Base-by-base conservation (phyloP, 2,113 vertebrate species). In the Eupsittula cactorum region DNA sequence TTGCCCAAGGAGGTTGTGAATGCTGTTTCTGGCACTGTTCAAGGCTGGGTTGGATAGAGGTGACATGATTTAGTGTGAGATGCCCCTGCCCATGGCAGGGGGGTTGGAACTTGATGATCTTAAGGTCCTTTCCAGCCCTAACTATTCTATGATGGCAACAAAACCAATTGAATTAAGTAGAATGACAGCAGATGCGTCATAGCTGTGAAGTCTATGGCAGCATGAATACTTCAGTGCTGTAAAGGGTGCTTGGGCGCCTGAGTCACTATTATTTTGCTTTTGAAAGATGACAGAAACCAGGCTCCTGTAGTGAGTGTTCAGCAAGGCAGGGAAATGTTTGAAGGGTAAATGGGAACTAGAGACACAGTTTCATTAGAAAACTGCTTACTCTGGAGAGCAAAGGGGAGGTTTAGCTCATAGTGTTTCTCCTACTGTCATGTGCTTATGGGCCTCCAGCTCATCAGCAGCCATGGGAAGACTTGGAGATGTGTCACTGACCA, bases 361-460 rank as follows among this genome's bases (percentile, higher is more conserved):
- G 65, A 13, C 17, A 19, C 14, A 47, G 0, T 69, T 88, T 62
- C 49, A 5, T 42, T 49, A 33, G 71, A 35, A 71, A 82, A 19
- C 5, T 88, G 27, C 19, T 18, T 59, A 0, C 47, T 29, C 57
- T 85, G 75, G 59, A 73, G 63, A 80, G 82, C 15, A 25, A 24
- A 88, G 67, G 33, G 25, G 42, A 73, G 39, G 41, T 9, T 42
- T 41, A 46, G 39, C 75, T 88, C 7, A 3, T 59, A 75, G n/a
- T 39, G 1, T 86, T 71, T 17, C 42, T 88, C 79, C 47, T 79
- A 1, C 57, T 76, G n/a, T 49, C 37, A 3, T 2, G 17, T 80
- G 11, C 9, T 62, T 11, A 1, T 37, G 39, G 64, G 28, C 50
- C 79, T 62, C 60, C 8, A 18, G 73, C 35, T 59, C 0, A 0